Conservation (phyloP, 1,140 invertebrate genomes). For the Danaus plexippus region DNA sequence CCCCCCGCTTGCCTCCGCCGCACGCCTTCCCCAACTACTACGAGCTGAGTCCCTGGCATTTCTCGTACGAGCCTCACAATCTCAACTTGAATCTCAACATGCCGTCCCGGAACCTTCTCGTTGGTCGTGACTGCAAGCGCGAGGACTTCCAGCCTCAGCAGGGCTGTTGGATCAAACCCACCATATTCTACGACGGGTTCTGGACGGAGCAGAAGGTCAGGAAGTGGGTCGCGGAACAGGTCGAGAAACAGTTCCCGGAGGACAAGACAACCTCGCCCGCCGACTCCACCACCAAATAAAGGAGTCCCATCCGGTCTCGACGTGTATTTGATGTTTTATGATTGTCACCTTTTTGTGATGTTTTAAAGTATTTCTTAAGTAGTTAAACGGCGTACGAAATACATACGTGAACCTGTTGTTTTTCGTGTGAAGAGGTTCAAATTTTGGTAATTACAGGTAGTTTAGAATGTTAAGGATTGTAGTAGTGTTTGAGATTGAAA, state of each 20-base stretch:
- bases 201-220: slow-evolving; percentile 71
- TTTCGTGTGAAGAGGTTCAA: no score
- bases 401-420: no score
- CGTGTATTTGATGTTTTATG: no score
- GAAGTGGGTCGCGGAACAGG: slow-evolving; percentile 68
- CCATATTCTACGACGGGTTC: slow-evolving; percentile 69
- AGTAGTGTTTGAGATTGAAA: no score
- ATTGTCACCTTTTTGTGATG: no score
- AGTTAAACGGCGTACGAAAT: no score
- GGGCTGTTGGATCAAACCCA: slow-evolving; percentile 67
- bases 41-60: slow-evolving; percentile 57
- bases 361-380: no score
- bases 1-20: slow-evolving; percentile 29
- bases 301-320: slow-evolving; percentile 20
- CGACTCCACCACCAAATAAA: no score
- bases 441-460: no score
- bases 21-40: slow-evolving; percentile 54
- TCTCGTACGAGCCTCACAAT: slow-evolving; percentile 56
- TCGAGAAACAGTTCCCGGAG: slow-evolving; percentile 60
- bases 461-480: no score
- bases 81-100: slow-evolving; percentile 54
- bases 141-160: slow-evolving; percentile 36
- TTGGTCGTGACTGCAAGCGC: slow-evolving; percentile 36
- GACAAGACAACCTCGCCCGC: slow-evolving; percentile 17
- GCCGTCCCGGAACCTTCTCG: slow-evolving; percentile 9